Conservation (phyloP, 2,888 invertebrate species). For the Aleiodes leptofemur region DNA sequence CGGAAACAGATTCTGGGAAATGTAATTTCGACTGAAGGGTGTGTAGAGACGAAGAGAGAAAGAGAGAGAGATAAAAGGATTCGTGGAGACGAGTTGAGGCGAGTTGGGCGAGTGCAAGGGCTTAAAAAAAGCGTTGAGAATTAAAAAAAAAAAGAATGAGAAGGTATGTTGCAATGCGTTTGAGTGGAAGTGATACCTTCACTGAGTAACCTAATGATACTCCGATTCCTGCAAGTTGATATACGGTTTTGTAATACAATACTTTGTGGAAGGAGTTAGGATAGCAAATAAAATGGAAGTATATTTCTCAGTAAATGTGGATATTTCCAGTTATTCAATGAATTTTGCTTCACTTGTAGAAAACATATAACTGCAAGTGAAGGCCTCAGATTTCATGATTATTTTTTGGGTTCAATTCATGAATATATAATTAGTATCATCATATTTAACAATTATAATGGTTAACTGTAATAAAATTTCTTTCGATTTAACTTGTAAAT, state of each 20-base stretch:
- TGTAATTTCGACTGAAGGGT: slow-evolving; percentile 70
- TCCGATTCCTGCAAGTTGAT: slow-evolving; percentile 57
- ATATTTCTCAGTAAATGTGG: slow-evolving; percentile 62
- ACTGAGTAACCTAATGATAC: slow-evolving; percentile 53
- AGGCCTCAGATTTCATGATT: not conserved
- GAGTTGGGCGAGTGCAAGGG: slow-evolving; percentile 30
- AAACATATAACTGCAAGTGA: slow-evolving; percentile 21
- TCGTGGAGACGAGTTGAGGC: slow-evolving; percentile 18
- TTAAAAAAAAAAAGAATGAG: slow-evolving; percentile 13
- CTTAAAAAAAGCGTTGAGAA: slow-evolving; percentile 23
- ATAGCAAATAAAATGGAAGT: slow-evolving; percentile 49
- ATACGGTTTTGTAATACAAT: slow-evolving; percentile 50
- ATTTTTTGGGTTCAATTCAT: not conserved
- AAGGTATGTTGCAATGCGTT: slow-evolving; percentile 25
- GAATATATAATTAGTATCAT: too few relatives aligned
- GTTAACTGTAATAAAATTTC: too few relatives aligned
- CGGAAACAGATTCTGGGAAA: slow-evolving; percentile 73
- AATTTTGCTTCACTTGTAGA: slow-evolving; percentile 44
- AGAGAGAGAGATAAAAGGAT: slow-evolving; percentile 1
- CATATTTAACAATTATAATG: too few relatives aligned
- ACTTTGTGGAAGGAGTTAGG: slow-evolving; percentile 54
- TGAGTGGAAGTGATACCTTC: slow-evolving; percentile 36
- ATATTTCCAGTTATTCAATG: slow-evolving; percentile 50
- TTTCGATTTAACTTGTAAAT: too few relatives aligned
- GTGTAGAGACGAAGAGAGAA: not conserved